These are phyloP conservation scores for Sympetrum striolatum DNA, from an alignment of 2,888 invertebrate genomes.

Conservation along the genomic window DNA sequence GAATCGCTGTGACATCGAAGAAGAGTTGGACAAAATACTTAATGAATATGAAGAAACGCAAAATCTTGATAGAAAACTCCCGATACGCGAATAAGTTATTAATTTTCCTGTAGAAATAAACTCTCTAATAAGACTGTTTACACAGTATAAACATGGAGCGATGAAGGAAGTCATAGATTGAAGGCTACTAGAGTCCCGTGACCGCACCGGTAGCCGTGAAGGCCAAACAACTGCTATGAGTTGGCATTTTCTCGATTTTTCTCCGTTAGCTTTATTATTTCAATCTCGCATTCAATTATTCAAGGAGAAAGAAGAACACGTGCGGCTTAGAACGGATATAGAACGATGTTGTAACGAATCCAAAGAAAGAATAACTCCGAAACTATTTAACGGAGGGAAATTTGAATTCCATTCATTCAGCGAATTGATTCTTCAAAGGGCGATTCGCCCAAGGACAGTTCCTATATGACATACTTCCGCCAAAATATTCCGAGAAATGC, in stretches of 20 bases:
- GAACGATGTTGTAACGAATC: background rate
- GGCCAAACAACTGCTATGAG: background rate
- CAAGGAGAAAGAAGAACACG: background rate
- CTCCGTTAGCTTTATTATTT: background rate
- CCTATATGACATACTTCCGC: background rate
- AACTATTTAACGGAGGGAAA: background rate
- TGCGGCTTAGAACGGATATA: background rate
- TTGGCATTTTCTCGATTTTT: background rate
- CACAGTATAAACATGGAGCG: background rate
- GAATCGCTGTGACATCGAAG: too few species aligned
- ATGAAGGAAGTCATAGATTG: background rate
- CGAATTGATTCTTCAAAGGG: background rate
- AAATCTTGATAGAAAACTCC: too few species aligned
- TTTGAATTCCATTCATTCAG: background rate
- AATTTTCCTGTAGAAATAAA: too few species aligned
- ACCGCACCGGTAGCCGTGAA: background rate
- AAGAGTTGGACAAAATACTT: too few species aligned
- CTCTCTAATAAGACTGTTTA: too few species aligned
- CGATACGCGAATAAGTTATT: too few species aligned
- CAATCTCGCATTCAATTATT: background rate
- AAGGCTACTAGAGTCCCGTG: background rate
- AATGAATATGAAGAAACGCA: too few species aligned
- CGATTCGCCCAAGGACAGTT: background rate
- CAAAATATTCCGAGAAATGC: background rate
- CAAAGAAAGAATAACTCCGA: background rate